These are phyloP conservation scores for Stenichneumon culpator DNA, from an alignment of 2,888 invertebrate species.

Conservation along the genomic window DNA sequence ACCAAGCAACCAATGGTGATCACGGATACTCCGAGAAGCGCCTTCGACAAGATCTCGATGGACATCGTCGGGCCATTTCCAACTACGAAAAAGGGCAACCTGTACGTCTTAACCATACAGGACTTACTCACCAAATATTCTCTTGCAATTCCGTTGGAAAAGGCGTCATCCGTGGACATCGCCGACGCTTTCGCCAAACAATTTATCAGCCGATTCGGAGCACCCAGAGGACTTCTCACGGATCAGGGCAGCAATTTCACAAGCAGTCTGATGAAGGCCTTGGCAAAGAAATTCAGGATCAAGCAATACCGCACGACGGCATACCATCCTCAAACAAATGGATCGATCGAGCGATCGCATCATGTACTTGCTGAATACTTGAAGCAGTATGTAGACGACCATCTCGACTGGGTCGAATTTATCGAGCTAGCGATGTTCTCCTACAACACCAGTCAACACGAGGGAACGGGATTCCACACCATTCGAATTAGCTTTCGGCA, in stretches of 20 bases:
- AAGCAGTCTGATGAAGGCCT: constrained; percentile 41
- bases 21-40: constrained; percentile 51
- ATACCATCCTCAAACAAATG: constrained; percentile 55
- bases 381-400: constrained; percentile 56
- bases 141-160: constrained; percentile 42
- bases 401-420: constrained; percentile 64
- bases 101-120: constrained; percentile 52
- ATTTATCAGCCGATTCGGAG: constrained; percentile 51
- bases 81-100: constrained; percentile 17
- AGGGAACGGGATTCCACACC: constrained; percentile 63
- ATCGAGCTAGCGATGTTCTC: constrained; percentile 56
- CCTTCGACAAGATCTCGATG: constrained; percentile 56
- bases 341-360: constrained; percentile 61
- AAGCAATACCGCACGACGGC: constrained; percentile 44
- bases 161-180: constrained; percentile 32
- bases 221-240: constrained; percentile 52
- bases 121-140: constrained; percentile 46
- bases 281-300: constrained; percentile 58
- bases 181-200: constrained; percentile 37
- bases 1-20: not conserved
- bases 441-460: constrained; percentile 67
- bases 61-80: constrained; percentile 49
- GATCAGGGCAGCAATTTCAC: constrained; percentile 61
- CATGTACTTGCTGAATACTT: constrained; percentile 66
- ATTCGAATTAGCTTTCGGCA: constrained; percentile 63